phyloP scores from a whole-genome alignment of 2,888 invertebrate species.

The Acanthopleura granulata region DNA sequence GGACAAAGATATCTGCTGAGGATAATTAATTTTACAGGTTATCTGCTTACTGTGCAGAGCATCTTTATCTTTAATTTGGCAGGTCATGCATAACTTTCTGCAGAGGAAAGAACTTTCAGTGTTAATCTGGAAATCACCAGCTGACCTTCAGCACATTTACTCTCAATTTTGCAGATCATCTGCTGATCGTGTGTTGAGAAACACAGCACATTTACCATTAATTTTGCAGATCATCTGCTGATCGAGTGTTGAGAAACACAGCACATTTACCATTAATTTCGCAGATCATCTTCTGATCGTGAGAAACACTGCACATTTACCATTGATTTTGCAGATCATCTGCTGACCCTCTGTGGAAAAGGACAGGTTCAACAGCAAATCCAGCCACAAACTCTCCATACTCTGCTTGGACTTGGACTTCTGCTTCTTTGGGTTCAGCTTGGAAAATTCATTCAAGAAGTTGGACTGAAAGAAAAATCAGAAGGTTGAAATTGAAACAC shows the following conservation, averaged over 20 bases:
- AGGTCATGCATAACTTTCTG: conserved; percentile 64
- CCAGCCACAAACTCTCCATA: conserved; percentile 56
- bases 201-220: conserved; percentile 56
- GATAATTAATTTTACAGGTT: conserved; percentile 64
- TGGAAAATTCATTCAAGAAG: conserved; percentile 59
- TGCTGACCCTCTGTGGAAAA: conserved; percentile 67
- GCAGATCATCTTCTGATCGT: conserved; percentile 66
- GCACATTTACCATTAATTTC: conserved; percentile 56
- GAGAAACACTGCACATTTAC: conserved; percentile 39
- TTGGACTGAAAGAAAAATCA: conserved; percentile 52
- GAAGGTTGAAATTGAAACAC: no score
- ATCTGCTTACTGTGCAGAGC: conserved; percentile 67
- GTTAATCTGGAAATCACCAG: conserved; percentile 63
- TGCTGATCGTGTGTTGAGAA: conserved; percentile 66
- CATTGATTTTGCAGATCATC: conserved; percentile 64
- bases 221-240: conserved; percentile 66
- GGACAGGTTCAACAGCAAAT: conserved; percentile 60
- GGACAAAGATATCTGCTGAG: no score
- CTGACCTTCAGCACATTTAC: conserved; percentile 60
- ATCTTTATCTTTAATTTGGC: conserved; percentile 58
- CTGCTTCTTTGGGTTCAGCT: conserved; percentile 52
- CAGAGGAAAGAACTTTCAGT: conserved; percentile 41
- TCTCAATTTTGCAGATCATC: conserved; percentile 63
- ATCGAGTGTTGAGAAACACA: conserved; percentile 54
- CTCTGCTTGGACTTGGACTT: conserved; percentile 44